Evolutionary conservation across 2,888 invertebrate genomes (phyloP), one percentile per base, ranked within the genome.

Genomic region (Tyria jacobaeae): DNA sequence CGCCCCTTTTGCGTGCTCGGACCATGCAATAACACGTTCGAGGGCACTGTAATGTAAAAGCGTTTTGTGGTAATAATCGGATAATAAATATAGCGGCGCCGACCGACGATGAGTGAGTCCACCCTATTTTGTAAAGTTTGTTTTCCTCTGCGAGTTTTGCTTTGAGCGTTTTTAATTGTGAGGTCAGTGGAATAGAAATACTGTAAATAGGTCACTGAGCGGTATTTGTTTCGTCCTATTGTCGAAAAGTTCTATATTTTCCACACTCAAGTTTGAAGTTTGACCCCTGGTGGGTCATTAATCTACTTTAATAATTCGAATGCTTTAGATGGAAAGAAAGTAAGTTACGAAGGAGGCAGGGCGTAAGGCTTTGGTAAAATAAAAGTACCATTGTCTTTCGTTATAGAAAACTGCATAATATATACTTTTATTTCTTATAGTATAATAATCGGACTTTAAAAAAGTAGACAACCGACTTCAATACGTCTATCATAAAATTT

Each of bases 21-120:
- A 64, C 68, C 68, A 57, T 62, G 70, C 73, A 76, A 80, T 81
- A 78, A 76, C 75, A 78, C 78, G 80, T 73, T 68, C 66, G 75
- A 76, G 76, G 82, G 80, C 66, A 76, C 74, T 79, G 82, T 81
- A 69, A 76, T 77, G 78, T 75, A 73, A 73, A 79, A 81, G 77
- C 81, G 82, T 86, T 76, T 81, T 82, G 85, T 80, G 83, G 85
- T 80, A 83, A 83, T 88, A 87, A 88, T 88, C 87, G 82, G 77
- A 84, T 86, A 85, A 85, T 86, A 83, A 84, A 86, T 83, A 83
- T 77, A 78, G 79, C 73, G 78, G 76, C 79, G 78, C 49, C 76
- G 57, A 9, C 44, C 79, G 76, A 62, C 68, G 72, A 69, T 64
- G 60, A 66, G 64, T 60, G 70, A 68, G 53, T 72, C 73, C 71